Base-by-base conservation (phyloP, 2,113 vertebrate genomes). In the Trichomycterus rosablanca region DNA sequence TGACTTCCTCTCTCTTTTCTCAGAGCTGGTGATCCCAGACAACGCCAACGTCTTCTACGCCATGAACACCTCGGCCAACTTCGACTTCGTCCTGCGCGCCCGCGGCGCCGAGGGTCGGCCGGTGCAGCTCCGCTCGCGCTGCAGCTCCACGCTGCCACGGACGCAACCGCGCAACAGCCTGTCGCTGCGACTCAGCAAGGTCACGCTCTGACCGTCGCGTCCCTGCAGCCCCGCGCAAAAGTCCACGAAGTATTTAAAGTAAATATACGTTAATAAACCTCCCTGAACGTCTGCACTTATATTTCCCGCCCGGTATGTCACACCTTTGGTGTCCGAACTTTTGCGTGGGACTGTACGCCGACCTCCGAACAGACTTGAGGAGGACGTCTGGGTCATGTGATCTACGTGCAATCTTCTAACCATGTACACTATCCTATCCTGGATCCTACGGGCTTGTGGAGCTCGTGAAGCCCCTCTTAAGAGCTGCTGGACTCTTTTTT, bases 21-120 rank as follows among this genome's bases (percentile, higher is more conserved):
- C 78, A 98, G 94, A 96, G 69, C 83, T 97, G 11, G 86, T 92
- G 68, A 90, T 97, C 62, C 94, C 93, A 0, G 84, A 87, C 34
- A 91, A 90, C 0, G 93, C 90, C 49, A 97, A 98, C 0, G 93
- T 97, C 20, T 98, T 95, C 57, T 98, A 96, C 0, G 93, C 91
- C 79, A 97, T 98, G 93, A 97, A 95, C 82, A 94, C 89, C 70
- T 89, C 89, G 0, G 91, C 81, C 1, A 94, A 93, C 80, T 97
- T 91, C 0, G 79, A 97, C 74, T 98, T 98, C 79, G 82, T 97
- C 75, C 80, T 98, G 76, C 85, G 93, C 1, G 83, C 83, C 66
- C 83, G 93, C 35, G 87, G 75, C 70, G 62, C 77, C 0, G 75
- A 81, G 0, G 69, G 45, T 0, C 66, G 66, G 3, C 74, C 83